Conservation (phyloP, 2,113 vertebrate species). For the Leuciscus idus region DNA sequence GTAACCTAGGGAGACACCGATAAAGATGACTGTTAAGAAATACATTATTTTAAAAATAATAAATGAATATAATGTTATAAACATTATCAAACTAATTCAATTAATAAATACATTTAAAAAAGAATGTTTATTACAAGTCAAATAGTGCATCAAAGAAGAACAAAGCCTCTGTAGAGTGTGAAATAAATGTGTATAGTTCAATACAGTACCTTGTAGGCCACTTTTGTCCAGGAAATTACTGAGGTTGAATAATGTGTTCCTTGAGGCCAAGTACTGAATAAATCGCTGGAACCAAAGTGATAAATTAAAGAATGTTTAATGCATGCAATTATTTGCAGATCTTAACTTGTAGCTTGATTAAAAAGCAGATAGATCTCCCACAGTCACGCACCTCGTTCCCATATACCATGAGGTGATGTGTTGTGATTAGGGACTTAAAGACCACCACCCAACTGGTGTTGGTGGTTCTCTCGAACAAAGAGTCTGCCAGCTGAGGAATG, state of each 20-base stretch:
- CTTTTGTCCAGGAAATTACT: slow-evolving; percentile 99
- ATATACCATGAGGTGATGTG: slow-evolving; percentile 98
- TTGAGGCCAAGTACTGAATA: slow-evolving; percentile 98
- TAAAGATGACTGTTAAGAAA: not conserved
- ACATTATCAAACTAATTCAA: not conserved
- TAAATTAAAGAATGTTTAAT: not conserved
- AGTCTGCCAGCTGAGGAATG: slow-evolving; percentile 98
- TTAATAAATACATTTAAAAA: not conserved
- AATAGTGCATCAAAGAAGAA: not conserved
- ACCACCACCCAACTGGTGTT: slow-evolving; percentile 99
- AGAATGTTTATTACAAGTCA: not conserved
- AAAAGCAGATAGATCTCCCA: not conserved
- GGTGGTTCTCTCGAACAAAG: slow-evolving; percentile 93
- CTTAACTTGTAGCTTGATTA: not conserved
- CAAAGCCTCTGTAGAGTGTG: not conserved
- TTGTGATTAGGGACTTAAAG: slow-evolving; percentile 97
- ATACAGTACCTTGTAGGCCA: slow-evolving; percentile 90
- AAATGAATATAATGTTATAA: not conserved
- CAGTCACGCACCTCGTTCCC: slow-evolving; percentile 88
- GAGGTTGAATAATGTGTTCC: slow-evolving; percentile 98
- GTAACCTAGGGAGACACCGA: slow-evolving; percentile 78
- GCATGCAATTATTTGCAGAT: not conserved
- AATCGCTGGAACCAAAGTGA: slow-evolving; percentile 85
- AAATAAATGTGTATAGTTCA: not conserved
- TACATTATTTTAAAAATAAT: not conserved